Base-by-base conservation (phyloP, 2,888 invertebrate species). In the Hydroisotoma schaefferi region DNA sequence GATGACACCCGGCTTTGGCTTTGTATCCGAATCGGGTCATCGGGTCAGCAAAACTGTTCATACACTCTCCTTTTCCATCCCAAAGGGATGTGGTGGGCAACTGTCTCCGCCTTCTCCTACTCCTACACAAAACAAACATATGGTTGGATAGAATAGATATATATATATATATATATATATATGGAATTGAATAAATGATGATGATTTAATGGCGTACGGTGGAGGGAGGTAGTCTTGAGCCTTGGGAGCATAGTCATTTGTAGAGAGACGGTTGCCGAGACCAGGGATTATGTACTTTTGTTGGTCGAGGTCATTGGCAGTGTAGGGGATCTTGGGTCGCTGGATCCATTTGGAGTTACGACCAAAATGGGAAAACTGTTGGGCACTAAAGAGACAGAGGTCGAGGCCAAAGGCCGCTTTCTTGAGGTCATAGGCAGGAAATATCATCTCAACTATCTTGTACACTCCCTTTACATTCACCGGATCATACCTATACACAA, bases 341-440 rank as follows among this genome's bases (percentile, higher is more conserved):
- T 63, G 56, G 25, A 63, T 47, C 52, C 54, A 63, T 40, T 56
- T 47, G 18, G 56, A 59, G 10, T 18, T 33, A 15, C 20, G 57
- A 33, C 55, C 63, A 22, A 56, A 59, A 27, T 53, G 18, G 15
- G 56, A 51, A 18, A 58, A 63, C 18, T 53, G 40, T 23, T 63
- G 59, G 1, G 61, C 57, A 37, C 60, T 60, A 5, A 52, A 48
- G 5, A 65, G 12, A 49, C 67, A 67, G 2, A 53, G 37, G 54
- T 67, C 67, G 18, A 67, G 20, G 23, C 58, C 62, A 40, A 48
- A 54, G 49, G 57, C 56, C 23, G 65, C 57, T 28, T 53, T 57
- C 47, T 56, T 52, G 20, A 67, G 44, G 40, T 67, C 64, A 33
- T 62, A 65, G n/a, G 60, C 57, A 4, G 58, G 64, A 28, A 67